Evolutionary conservation across 2,797 vertebrate genomes (phyloP).

Genomic region (Pachyuromys duprasi): DNA sequence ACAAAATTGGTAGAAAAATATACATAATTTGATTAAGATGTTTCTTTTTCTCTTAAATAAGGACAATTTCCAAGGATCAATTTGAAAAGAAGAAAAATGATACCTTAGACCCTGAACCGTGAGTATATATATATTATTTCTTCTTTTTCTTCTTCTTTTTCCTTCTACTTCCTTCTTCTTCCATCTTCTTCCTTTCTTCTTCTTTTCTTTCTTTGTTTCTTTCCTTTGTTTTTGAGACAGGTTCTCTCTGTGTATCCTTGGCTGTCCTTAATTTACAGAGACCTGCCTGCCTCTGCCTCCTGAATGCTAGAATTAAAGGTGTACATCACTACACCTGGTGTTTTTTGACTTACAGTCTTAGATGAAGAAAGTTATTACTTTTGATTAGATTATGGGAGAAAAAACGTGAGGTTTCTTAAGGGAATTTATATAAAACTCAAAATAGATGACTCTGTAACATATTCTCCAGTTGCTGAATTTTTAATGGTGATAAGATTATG

Average conservation of each 20-base stretch:
- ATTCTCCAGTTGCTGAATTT: not conserved
- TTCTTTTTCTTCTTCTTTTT: not conserved
- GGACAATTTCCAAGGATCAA: slow-evolving; percentile 99
- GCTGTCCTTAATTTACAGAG: not conserved
- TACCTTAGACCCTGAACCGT: slow-evolving; percentile 98
- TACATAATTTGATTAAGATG: slow-evolving; percentile 35
- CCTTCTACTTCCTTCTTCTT: too few species aligned
- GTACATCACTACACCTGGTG: not conserved
- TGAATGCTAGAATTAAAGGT: not conserved
- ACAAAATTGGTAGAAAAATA: not conserved
- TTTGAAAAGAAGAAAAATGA: slow-evolving; percentile 99
- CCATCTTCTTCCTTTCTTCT: too few species aligned
- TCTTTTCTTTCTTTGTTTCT: too few species aligned
- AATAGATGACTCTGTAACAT: not conserved
- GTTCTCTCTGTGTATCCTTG: not conserved
- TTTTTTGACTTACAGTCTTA: slow-evolving; percentile 49
- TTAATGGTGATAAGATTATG: not conserved
- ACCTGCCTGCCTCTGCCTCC: not conserved
- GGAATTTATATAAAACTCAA: slow-evolving; percentile 22
- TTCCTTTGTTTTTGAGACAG: not conserved
- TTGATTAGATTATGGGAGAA: not conserved
- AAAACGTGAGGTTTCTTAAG: not conserved
- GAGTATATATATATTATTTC: slow-evolving; percentile 85
- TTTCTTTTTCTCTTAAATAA: slow-evolving; percentile 79
- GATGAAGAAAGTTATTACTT: slow-evolving; percentile 19